Evolutionary conservation across 30 jellyfish, hydroid and myxozoan genomes (phyloP).

Genomic region (Aurelia aurita): DNA sequence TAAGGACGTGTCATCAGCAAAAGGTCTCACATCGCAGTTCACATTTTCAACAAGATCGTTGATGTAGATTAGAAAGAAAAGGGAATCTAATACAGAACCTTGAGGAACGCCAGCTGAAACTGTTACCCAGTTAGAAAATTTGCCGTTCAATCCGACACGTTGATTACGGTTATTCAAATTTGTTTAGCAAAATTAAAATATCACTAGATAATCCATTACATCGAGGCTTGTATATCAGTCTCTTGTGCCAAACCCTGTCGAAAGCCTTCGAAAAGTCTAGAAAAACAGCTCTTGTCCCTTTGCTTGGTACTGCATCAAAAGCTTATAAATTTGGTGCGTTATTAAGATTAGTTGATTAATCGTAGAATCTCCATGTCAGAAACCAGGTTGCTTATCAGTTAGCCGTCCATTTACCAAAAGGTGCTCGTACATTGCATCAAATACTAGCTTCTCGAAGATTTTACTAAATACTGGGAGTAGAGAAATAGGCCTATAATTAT

Average conservation of each 20-base stretch:
- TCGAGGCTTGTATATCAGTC: constrained; percentile 5
- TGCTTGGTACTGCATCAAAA: constrained; percentile 21
- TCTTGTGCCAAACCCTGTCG: constrained; percentile 37
- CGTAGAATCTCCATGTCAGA: background rate
- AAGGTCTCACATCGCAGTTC: too few species aligned
- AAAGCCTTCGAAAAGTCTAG: constrained; percentile 34
- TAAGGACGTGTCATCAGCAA: too few species aligned
- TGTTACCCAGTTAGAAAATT: constrained; percentile 10
- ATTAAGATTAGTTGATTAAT: background rate
- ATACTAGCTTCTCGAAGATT: too few species aligned
- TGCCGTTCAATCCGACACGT: constrained; percentile 37
- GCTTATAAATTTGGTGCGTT: constrained; percentile 7
- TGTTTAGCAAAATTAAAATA: background rate
- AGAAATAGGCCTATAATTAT: constrained; percentile 1
- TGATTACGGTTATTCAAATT: constrained; percentile 6
- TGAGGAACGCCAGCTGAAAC: constrained; percentile 19
- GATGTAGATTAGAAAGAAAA: too few species aligned
- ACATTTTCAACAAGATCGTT: too few species aligned
- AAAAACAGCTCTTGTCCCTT: constrained; percentile 29
- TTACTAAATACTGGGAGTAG: too few species aligned
- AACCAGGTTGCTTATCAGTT: too few species aligned
- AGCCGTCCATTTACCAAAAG: too few species aligned
- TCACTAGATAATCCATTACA: background rate
- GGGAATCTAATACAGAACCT: constrained; percentile 53
- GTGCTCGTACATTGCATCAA: too few species aligned